Percentiles rank a stretch among this genome's conserved stretches.
These are phyloP conservation scores for Hirundo rustica DNA, from an alignment of 2,797 vertebrate species.

Conservation along the genomic window DNA sequence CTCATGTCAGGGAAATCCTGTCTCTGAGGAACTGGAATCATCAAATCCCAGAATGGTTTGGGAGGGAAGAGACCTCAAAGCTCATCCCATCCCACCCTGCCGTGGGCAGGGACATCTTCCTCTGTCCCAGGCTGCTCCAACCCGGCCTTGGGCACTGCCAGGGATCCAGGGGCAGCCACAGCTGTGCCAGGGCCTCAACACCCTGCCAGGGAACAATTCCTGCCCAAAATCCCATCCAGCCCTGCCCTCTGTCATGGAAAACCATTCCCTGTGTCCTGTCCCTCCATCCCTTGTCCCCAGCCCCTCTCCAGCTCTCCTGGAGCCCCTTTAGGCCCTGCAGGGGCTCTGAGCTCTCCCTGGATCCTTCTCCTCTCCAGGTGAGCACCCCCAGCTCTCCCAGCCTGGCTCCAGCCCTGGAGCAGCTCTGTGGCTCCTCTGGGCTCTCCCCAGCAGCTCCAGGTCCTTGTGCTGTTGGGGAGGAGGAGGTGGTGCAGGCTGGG, in stretches of 20 bases:
- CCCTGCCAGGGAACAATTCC: not conserved
- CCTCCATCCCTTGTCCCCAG: not conserved
- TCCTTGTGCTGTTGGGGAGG: not conserved
- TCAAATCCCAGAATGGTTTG: not conserved
- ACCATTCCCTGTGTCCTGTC: not conserved
- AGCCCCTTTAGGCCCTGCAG: not conserved
- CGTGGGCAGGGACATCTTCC: not conserved
- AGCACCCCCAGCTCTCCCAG: not conserved
- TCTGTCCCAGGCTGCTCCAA: accelerated
- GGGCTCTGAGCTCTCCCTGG: not conserved
- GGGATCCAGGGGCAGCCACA: not conserved
- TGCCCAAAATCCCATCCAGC: accelerated
- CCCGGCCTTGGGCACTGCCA: not conserved
- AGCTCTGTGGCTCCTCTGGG: accelerated
- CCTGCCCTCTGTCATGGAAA: not conserved
- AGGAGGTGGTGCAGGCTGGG: not conserved
- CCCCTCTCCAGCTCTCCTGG: not conserved
- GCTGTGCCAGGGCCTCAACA: not conserved
- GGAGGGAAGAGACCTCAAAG: not conserved
- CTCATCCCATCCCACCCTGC: too few relatives aligned
- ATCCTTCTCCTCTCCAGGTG: not conserved
- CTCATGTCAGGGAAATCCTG: not conserved
- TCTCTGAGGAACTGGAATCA: not conserved
- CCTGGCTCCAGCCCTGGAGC: not conserved
- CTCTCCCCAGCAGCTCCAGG: accelerated